These are phyloP conservation scores for Eledona agricola DNA, from an alignment of 2,888 invertebrate species.

Conservation along the genomic window DNA sequence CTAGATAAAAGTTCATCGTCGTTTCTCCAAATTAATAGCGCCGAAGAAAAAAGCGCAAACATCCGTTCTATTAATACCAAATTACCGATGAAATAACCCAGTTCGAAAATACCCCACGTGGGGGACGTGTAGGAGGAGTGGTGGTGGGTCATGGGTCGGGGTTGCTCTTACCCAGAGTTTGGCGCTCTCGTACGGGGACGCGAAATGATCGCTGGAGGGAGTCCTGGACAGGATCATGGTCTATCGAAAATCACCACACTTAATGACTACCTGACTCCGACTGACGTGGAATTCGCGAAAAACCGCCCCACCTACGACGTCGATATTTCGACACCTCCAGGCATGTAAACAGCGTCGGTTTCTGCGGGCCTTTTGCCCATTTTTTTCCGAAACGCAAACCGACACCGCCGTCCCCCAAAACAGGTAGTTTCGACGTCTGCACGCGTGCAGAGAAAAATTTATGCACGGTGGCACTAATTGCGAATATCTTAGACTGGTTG, in stretches of 20 bases:
- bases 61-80: constrained; percentile 12
- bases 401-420: no score
- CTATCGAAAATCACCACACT: constrained; percentile 47
- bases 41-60: constrained; percentile 6
- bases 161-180: constrained; percentile 59
- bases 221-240: constrained; percentile 57
- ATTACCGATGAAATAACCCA: constrained; percentile 21
- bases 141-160: not conserved
- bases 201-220: constrained; percentile 52
- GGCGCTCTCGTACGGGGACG: constrained; percentile 51
- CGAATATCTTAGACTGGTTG: no score
- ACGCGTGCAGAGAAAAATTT: no score
- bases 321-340: constrained; percentile 35
- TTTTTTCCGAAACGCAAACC: no score
- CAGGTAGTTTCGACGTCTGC: no score
- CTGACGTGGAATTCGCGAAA: constrained; percentile 48
- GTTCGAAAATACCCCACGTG: constrained; percentile 20
- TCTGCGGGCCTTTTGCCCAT: constrained; percentile 8
- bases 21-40: constrained; percentile 5
- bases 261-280: constrained; percentile 51
- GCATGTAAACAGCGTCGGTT: constrained; percentile 34
- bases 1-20: no score
- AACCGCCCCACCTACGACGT: constrained; percentile 44
- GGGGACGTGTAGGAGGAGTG: constrained; percentile 1
- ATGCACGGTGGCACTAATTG: no score